Evolutionary conservation across 2,797 vertebrate genomes (phyloP), one percentile per base, ranked within the genome.

Genomic region (Craterocephalus amniculus): DNA sequence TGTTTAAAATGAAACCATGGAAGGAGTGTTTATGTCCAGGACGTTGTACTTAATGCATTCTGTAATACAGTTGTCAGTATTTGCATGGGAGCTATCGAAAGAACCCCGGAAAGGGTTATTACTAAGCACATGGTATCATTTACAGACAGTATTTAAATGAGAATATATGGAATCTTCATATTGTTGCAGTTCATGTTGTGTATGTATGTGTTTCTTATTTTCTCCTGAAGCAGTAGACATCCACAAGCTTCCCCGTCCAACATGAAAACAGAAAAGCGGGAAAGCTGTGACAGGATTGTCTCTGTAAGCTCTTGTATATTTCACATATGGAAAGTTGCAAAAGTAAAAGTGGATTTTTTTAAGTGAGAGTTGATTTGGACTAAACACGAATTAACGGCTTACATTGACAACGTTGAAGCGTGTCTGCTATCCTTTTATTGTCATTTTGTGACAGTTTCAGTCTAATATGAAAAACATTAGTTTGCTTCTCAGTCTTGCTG

Each of bases 11-110:
- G 54, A 86, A 76, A 80, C 54, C 69, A 81, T 75, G 78, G 75
- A 72, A 70, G 67, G 57, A 18, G 54, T 70, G 52, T 56, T 70
- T 70, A 43, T 74, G 72, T 81, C 26, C 63, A 71, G 43, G 63
- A 70, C 73, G 58, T 32, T 79, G 74, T 81, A 75, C 43, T 70
- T 69, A 68, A 63, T 84, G 75, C 70, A 59, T 74, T 67, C 67
- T 83, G 66, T 87, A 64, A 75, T 58, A 55, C 36, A 29, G 51
- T 80, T 82, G 75, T 81, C 63, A 83, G 77, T 88, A 82, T 91
- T 88, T 91, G 89, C 90, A 92, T 91, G 84, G 75, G 83, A 68
- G 70, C 45, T 77, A 74, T 83, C 51, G 67, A 78, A 67, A 68
- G 64, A 75, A 64, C 49, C 65, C 58, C 49, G 66, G n/a, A n/a